Percentiles rank a stretch among this genome's conserved stretches.
Evolutionary conservation across 2,888 invertebrate species (phyloP).

Genomic region (Drosophila lacicola): DNA sequence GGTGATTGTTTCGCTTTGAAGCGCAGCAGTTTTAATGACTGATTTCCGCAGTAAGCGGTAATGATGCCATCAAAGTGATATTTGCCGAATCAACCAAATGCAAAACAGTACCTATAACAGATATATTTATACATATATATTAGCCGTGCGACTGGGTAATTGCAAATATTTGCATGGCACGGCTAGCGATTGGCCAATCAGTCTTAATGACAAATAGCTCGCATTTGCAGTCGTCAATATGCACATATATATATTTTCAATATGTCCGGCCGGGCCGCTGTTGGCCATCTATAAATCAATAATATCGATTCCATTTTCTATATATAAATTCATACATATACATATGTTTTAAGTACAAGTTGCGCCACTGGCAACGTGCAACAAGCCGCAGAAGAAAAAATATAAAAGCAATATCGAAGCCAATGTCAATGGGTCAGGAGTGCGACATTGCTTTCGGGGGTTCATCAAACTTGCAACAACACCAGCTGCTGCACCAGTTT

Average conservation of each 20-base stretch:
- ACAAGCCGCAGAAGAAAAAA: constrained; percentile 28
- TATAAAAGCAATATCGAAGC: constrained; percentile 33
- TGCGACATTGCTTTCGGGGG: constrained; percentile 32
- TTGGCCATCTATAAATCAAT: constrained; percentile 57
- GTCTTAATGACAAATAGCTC: constrained; percentile 56
- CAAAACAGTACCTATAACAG: neutral
- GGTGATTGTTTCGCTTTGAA: constrained; percentile 27
- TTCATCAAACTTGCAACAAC: constrained; percentile 32
- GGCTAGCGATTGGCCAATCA: constrained; percentile 63
- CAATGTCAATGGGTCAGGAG: constrained; percentile 55
- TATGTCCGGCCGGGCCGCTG: constrained; percentile 15
- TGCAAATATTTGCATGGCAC: constrained; percentile 46
- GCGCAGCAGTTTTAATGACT: constrained; percentile 35
- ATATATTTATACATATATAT: neutral
- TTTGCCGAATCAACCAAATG: constrained; percentile 10
- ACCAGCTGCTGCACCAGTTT: constrained; percentile 7
- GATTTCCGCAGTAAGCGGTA: constrained; percentile 18
- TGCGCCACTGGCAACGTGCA: constrained; percentile 23
- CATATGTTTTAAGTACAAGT: constrained; percentile 19
- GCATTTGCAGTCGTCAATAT: constrained; percentile 47
- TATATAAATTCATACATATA: neutral
- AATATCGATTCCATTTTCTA: constrained; percentile 64
- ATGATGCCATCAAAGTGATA: constrained; percentile 33
- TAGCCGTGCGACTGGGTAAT: constrained; percentile 23
- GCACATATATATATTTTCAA: constrained; percentile 25